Evolutionary conservation across 2,888 invertebrate species (phyloP).

Genomic region (Lycocerus yunnanus): DNA sequence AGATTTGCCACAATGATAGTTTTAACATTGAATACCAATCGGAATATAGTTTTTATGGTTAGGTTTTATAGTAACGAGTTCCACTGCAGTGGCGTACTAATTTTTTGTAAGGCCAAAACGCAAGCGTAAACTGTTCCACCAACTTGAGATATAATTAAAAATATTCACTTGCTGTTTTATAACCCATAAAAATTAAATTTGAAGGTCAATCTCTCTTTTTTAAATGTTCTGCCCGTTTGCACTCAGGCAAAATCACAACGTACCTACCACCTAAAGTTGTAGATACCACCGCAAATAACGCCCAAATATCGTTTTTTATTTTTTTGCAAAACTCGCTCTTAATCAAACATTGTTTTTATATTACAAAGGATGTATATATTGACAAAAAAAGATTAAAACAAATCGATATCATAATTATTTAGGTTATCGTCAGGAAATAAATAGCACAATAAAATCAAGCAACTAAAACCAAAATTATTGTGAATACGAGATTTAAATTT

Average conservation of each 20-base stretch:
- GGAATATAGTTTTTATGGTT: background rate
- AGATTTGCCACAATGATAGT: background rate
- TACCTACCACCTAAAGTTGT: background rate
- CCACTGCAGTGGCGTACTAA: background rate
- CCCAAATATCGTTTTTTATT: no score
- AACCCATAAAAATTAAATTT: no score
- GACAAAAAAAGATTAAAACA: background rate
- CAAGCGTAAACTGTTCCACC: background rate
- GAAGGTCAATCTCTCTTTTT: background rate
- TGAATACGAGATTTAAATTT: background rate
- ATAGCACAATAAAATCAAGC: background rate
- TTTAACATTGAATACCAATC: background rate
- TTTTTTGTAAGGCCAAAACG: background rate
- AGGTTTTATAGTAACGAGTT: background rate
- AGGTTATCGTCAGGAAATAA: background rate
- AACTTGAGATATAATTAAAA: background rate
- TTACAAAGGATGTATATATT: background rate
- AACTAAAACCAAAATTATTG: background rate
- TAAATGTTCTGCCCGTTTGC: background rate
- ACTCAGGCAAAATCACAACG: background rate
- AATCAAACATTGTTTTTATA: background rate
- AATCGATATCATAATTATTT: background rate
- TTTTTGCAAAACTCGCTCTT: background rate
- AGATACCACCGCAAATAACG: background rate
- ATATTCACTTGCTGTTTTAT: background rate